A percentile compares a stretch with the other conserved stretches of the same genome.
Conservation (phyloP, 2,888 invertebrate species). For the Pammene fasciana region DNA sequence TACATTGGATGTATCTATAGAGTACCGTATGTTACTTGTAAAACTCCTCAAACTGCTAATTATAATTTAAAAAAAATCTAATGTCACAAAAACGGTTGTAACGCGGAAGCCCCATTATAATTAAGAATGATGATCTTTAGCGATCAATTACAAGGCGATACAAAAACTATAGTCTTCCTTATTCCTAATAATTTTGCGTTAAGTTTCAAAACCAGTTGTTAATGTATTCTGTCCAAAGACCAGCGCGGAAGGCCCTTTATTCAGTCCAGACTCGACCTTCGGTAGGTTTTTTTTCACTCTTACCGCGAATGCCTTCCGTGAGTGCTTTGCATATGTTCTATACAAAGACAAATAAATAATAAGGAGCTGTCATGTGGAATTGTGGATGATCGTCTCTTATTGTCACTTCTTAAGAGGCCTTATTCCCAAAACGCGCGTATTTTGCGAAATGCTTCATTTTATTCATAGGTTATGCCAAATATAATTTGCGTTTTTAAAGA, state of each 20-base stretch:
- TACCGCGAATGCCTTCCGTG: slow-evolving; percentile 51
- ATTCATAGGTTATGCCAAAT: too few species aligned
- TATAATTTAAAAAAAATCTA: too few species aligned
- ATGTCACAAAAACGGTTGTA: slow-evolving; percentile 23
- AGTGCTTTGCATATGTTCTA: slow-evolving; percentile 42
- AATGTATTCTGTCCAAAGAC: slow-evolving; percentile 46
- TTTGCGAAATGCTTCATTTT: too few species aligned
- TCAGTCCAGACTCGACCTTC: slow-evolving; percentile 51
- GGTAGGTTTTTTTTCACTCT: slow-evolving; percentile 51
- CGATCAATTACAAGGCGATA: slow-evolving; percentile 38
- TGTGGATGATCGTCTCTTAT: too few species aligned
- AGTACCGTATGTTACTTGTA: neutral
- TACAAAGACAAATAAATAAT: neutral
- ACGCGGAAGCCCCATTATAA: slow-evolving; percentile 35
- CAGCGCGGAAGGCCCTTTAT: slow-evolving; percentile 53
- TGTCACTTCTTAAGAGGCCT: too few species aligned
- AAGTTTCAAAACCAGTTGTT: slow-evolving; percentile 49
- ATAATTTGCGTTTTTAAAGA: neutral
- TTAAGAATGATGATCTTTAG: slow-evolving; percentile 36
- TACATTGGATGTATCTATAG: too few species aligned
- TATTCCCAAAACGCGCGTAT: too few species aligned
- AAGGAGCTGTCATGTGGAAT: neutral
- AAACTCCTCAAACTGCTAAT: slow-evolving; percentile 14
- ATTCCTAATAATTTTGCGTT: slow-evolving; percentile 52
- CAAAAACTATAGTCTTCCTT: slow-evolving; percentile 49